phyloP scores from a whole-genome alignment of 2,888 invertebrate species.

The Drosophila putrida region DNA sequence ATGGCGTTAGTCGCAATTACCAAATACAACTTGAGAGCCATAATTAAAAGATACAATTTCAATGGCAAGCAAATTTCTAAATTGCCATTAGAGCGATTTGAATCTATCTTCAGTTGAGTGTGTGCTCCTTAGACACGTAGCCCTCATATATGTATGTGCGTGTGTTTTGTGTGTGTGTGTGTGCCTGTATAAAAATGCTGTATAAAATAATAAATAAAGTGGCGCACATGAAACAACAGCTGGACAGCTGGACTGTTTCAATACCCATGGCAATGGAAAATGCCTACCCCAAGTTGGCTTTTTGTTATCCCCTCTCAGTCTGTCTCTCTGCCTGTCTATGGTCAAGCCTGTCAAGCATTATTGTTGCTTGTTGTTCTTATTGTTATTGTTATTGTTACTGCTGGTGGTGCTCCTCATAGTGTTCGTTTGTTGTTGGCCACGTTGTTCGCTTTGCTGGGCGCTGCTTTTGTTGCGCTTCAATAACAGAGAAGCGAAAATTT shows the following conservation, averaged over 20 bases:
- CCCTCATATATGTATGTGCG: conserved; percentile 1
- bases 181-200: conserved; percentile 9
- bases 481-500: conserved; percentile 43
- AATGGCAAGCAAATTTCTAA: conserved; percentile 61
- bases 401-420: conserved; percentile 4
- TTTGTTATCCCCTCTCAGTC: neutral
- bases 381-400: conserved; percentile 32
- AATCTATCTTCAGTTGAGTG: conserved; percentile 47
- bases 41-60: conserved; percentile 74
- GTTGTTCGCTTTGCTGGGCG: conserved; percentile 31
- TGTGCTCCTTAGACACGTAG: conserved; percentile 56
- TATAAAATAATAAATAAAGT: conserved; percentile 54
- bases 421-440: conserved; percentile 29
- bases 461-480: conserved; percentile 47
- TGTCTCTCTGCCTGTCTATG: conserved; percentile 7
- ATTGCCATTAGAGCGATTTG: conserved; percentile 55
- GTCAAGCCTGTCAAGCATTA: conserved; percentile 66
- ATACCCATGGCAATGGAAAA: conserved; percentile 14
- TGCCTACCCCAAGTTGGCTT: conserved; percentile 5
- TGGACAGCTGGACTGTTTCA: conserved; percentile 28
- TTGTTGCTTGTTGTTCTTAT: conserved; percentile 56
- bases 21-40: conserved; percentile 42
- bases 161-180: too few species aligned
- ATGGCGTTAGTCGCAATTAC: conserved; percentile 40
- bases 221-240: conserved; percentile 43